phyloP scores from a whole-genome alignment of 2,797 vertebrate species.

The Carcharodon carcharias region DNA sequence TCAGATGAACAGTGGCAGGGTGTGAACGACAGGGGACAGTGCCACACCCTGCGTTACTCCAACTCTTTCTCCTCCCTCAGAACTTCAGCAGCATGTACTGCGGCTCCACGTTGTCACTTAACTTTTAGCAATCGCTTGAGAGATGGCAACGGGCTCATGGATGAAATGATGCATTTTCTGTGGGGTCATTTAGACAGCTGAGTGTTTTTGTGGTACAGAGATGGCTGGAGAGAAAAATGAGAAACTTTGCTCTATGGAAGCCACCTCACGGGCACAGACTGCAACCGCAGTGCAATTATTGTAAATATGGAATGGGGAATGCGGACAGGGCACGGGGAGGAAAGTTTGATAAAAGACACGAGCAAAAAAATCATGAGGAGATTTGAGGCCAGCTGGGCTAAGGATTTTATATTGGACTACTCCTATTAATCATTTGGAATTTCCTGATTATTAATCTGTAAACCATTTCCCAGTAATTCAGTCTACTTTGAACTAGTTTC shows the following conservation, averaged over 20 bases:
- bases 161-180: background rate
- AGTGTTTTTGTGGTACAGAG: background rate
- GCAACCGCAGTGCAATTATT: background rate
- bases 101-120: background rate
- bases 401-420: background rate
- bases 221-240: background rate
- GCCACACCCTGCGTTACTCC: background rate
- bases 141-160: background rate
- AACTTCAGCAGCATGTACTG: background rate
- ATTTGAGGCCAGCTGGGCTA: background rate
- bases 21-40: background rate
- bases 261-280: background rate
- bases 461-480: no score
- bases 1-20: background rate
- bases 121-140: background rate
- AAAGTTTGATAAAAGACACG: background rate
- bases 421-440: background rate
- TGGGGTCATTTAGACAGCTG: background rate
- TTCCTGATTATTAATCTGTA: no score
- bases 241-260: background rate
- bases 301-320: background rate
- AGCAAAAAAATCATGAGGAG: background rate
- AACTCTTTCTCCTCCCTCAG: background rate
- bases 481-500: background rate
- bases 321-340: background rate